These are phyloP conservation scores for Conus betulinus DNA, from an alignment of 1,140 invertebrate species.

Conservation along the genomic window DNA sequence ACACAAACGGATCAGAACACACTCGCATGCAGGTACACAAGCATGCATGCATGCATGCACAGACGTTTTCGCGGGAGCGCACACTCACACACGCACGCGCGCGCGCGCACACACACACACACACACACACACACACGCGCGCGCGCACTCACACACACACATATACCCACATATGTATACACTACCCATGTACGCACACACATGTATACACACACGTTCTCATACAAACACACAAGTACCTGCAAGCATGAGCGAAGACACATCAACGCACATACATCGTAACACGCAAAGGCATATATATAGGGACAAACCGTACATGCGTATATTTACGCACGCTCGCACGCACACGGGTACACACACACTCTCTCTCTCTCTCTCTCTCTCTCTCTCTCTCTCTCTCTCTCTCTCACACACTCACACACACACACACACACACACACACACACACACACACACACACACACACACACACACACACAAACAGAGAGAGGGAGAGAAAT, in stretches of 20 bases:
- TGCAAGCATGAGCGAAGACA: too few relatives aligned
- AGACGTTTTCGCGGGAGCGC: background rate
- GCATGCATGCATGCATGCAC: background rate
- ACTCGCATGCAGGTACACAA: background rate
- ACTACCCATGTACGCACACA: background rate
- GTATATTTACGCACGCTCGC: background rate
- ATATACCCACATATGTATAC: background rate
- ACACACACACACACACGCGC: background rate
- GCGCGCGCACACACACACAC: background rate
- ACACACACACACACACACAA: background rate
- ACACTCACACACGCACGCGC: background rate
- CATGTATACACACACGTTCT: background rate
- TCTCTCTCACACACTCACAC: background rate
- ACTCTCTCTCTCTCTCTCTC: background rate
- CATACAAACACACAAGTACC: background rate
- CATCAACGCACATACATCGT: too few relatives aligned
- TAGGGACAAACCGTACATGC: too few relatives aligned
- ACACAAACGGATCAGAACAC: too few relatives aligned
- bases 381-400: background rate
- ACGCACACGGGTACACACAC: background rate
- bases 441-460: constrained; percentile 13
- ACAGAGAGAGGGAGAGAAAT: background rate
- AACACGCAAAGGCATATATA: too few relatives aligned
- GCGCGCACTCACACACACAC: background rate
- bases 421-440: constrained; percentile 8